phyloP scores from a whole-genome alignment of 2,113 vertebrate genomes.

The Petromus typicus region DNA sequence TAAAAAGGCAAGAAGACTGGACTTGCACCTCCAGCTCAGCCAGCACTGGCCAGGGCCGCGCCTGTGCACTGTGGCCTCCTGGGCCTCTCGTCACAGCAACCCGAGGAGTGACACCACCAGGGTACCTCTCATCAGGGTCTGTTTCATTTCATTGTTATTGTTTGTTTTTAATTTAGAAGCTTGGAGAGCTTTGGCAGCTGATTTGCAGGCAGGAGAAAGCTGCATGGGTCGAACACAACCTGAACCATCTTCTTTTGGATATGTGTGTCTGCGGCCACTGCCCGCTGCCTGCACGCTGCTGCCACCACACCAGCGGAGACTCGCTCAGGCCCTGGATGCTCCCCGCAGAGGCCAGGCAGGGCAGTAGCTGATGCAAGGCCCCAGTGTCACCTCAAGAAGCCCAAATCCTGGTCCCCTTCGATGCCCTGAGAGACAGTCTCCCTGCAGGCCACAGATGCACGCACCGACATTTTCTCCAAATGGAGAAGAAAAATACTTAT shows the following conservation, averaged over 20 bases:
- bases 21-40: fast-evolving
- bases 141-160: too few species aligned
- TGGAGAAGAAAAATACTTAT: slow-evolving; percentile 21
- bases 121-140: fast-evolving
- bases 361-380: slow-evolving; percentile 78
- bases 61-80: fast-evolving
- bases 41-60: too few species aligned
- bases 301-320: slow-evolving; percentile 77
- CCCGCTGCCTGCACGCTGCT: slow-evolving; percentile 29
- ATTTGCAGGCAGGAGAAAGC: background rate
- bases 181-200: background rate
- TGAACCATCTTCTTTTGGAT: too few species aligned
- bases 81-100: fast-evolving
- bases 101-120: background rate
- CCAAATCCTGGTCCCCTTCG: slow-evolving; percentile 77
- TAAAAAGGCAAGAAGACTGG: slow-evolving; percentile 81
- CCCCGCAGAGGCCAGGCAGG: slow-evolving; percentile 70
- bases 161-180: slow-evolving; percentile 12
- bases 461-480: slow-evolving; percentile 74
- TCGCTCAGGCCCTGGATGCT: slow-evolving; percentile 64
- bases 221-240: background rate
- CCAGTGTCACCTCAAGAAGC: slow-evolving; percentile 73
- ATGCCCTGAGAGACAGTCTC: slow-evolving; percentile 74
- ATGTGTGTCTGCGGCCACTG: background rate
- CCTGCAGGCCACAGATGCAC: slow-evolving; percentile 81